Evolutionary conservation across 2,888 invertebrate species (phyloP).

Genomic region (Blastobasis adustella): DNA sequence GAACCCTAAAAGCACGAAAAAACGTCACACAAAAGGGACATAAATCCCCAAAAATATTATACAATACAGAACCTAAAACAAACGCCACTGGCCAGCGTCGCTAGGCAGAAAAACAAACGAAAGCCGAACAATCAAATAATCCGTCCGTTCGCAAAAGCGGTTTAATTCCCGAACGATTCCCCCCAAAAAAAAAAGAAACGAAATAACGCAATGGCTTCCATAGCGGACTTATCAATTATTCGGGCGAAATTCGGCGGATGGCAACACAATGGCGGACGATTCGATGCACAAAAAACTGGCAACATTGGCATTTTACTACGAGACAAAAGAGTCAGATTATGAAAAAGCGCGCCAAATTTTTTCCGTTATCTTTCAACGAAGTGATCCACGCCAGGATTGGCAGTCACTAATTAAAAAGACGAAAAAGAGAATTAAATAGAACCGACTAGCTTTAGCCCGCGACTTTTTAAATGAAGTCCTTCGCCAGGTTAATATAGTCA

Average conservation of each 20-base stretch:
- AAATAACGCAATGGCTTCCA: constrained; percentile 13
- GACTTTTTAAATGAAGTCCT: too few species aligned
- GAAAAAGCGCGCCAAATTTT: constrained; percentile 19
- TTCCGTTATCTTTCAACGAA: constrained; percentile 2
- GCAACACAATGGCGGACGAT: constrained; percentile 59
- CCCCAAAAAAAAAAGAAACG: constrained; percentile 23
- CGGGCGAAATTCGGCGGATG: constrained; percentile 50
- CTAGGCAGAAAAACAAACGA: constrained; percentile 27
- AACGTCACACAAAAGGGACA: too few species aligned
- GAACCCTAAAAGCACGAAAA: too few species aligned
- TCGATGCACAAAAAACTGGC: constrained; percentile 60
- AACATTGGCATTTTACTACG: constrained; percentile 38
- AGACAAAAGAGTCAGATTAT: constrained; percentile 26
- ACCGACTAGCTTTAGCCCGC: too few species aligned
- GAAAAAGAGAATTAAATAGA: too few species aligned
- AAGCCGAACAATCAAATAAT: constrained; percentile 4
- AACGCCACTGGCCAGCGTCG: constrained; percentile 6
- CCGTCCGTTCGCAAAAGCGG: constrained; percentile 22
- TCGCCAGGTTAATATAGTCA: too few species aligned
- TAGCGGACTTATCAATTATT: constrained; percentile 58
- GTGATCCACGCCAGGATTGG: too few species aligned
- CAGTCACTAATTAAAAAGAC: too few species aligned
- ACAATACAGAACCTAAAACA: not conserved
- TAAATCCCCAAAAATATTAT: too few species aligned
- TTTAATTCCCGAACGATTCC: constrained; percentile 51